Evolutionary conservation across 2,797 vertebrate species (phyloP).

Genomic region (Onychomys leucogaster): DNA sequence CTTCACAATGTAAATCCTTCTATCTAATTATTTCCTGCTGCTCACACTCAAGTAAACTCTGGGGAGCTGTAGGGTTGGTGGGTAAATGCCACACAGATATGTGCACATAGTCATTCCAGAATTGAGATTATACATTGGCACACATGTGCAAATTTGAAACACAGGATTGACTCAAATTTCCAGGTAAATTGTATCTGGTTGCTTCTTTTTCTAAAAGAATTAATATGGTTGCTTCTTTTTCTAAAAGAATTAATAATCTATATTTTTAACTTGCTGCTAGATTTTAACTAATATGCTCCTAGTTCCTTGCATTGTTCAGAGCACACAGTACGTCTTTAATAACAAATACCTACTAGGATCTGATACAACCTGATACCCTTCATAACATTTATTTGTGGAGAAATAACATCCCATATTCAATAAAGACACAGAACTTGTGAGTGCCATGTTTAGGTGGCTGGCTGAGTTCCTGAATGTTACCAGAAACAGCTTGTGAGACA

Average conservation of each 20-base stretch:
- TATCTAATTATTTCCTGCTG: too few relatives aligned
- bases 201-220: neutral
- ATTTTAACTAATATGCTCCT: neutral
- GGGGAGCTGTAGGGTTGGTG: too few relatives aligned
- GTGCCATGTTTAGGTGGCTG: neutral
- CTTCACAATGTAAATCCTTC: too few relatives aligned
- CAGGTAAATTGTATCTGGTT: neutral
- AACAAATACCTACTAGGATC: neutral
- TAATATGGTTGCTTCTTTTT: neutral
- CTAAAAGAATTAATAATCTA: neutral
- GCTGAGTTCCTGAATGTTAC: constrained; percentile 9
- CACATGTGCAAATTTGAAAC: neutral
- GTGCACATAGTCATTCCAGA: neutral
- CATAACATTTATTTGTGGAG: neutral
- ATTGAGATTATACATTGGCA: neutral
- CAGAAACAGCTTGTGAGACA: constrained; percentile 43
- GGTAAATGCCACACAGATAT: too few relatives aligned
- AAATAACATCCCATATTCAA: neutral
- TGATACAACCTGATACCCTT: neutral
- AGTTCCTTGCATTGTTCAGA: neutral
- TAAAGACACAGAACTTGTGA: neutral
- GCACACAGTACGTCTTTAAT: neutral
- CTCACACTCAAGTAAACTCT: too few relatives aligned
- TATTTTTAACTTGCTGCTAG: neutral
- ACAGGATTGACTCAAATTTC: neutral